These are phyloP conservation scores for Esperia sulphurella DNA, from an alignment of 2,888 invertebrate species.

Conservation along the genomic window DNA sequence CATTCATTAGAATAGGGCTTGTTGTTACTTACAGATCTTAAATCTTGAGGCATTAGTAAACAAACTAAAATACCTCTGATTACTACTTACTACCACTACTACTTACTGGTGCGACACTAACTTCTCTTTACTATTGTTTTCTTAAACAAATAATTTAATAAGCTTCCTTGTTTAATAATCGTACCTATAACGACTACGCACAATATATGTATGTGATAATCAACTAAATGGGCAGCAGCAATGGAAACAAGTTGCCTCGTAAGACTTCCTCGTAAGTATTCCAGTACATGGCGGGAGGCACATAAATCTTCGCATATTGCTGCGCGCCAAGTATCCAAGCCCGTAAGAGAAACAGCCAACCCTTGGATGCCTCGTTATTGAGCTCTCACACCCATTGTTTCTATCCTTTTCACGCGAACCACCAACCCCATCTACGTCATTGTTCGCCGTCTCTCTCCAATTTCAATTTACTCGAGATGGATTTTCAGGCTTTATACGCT, in stretches of 20 bases:
- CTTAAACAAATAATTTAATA: too few species aligned
- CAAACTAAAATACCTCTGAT: not conserved
- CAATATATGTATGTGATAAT: not conserved
- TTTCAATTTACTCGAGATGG: conserved; percentile 79
- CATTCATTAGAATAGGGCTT: too few species aligned
- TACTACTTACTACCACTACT: not conserved
- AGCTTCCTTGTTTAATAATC: too few species aligned
- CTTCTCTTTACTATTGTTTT: not conserved
- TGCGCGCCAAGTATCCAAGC: conserved; percentile 50
- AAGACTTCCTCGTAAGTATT: conserved; percentile 56
- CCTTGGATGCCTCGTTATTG: conserved; percentile 79
- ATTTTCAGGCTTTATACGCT: conserved; percentile 75
- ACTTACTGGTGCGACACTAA: not conserved
- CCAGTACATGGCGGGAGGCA: conserved; percentile 51
- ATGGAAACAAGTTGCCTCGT: conserved; percentile 60
- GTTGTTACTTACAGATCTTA: not conserved
- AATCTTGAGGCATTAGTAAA: not conserved
- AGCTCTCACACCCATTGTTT: conserved; percentile 70
- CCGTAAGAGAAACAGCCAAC: conserved; percentile 76
- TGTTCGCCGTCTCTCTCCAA: conserved; percentile 61
- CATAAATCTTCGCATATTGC: conserved; percentile 78
- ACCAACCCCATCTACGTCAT: conserved; percentile 22
- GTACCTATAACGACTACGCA: not conserved
- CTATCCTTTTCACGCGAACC: conserved; percentile 42
- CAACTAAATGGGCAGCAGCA: conserved; percentile 28